Evolutionary conservation across 2,113 vertebrate genomes (phyloP), one percentile per base, ranked within the genome.

Genomic region (Puma concolor): DNA sequence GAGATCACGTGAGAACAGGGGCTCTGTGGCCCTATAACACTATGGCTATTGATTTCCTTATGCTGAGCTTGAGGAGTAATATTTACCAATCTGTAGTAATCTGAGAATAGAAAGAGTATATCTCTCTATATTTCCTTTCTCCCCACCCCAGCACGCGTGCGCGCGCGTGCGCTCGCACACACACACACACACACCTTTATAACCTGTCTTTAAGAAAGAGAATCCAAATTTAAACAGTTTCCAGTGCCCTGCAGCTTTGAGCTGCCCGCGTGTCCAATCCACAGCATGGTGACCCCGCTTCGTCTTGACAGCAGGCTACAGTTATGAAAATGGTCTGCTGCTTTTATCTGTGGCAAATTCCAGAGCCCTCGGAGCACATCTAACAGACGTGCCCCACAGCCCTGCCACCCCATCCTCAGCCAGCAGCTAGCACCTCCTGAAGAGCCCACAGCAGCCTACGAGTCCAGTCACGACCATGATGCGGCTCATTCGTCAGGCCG

Each of bases 391-490:
- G 17, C 7, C 0, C 14, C n/a, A 41, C 23, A 81, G 57, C 4
- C 27, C 25, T 3, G 2, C 15, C 23, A 41, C 27, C 41, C 12
- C 10, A 21, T 27, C 38, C 57, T 69, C 36, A 27, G 29, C 8
- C 2, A 12, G 9, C n/a, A 60, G 19, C 50, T 50, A 33, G 11
- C 4, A 11, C 48, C 14, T 54, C 19, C 57, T 2, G 6, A 13
- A 64, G 44, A 67, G 52, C 71, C 63, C 33, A 8, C 13, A 0
- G 33, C 21, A 29, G 19, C 91, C 67, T 27, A 33, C 12, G 4
- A 64, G 38, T 76, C 63, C 21, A 44, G 15, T 29, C 33, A 3
- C 5, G 0, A 29, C 16, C 10, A 0, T 10, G 0, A n/a, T 0
- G 21, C 12, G 5, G 25, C 81, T 52, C 4, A 0, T 48, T 41